Conservation (phyloP, 2,888 invertebrate genomes). For the Rhaphigaster nebulosa region DNA sequence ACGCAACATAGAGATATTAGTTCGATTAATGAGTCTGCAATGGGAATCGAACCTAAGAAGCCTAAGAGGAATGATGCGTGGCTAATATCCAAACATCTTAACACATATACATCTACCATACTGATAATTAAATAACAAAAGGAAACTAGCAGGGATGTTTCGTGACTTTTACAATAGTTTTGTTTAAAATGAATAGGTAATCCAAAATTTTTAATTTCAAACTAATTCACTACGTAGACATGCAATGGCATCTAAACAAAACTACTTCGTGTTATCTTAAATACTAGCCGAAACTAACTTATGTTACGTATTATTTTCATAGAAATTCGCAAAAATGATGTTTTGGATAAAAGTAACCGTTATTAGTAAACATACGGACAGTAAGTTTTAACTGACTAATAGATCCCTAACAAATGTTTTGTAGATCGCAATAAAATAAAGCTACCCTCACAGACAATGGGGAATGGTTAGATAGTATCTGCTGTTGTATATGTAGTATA, state of each 20-base stretch:
- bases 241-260: neutral
- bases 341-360: neutral
- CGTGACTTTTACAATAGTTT: neutral
- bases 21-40: too few species aligned
- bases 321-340: neutral
- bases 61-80: neutral
- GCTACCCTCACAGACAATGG: slow-evolving; percentile 18
- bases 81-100: neutral
- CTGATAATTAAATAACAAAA: neutral
- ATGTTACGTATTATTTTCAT: neutral
- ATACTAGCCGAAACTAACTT: too few species aligned
- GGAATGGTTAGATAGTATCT: slow-evolving; percentile 29
- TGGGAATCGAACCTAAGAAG: neutral
- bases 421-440: neutral
- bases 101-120: neutral
- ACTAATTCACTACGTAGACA: neutral
- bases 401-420: neutral
- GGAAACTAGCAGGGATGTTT: neutral
- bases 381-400: neutral
- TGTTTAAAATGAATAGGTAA: neutral
- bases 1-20: too few species aligned
- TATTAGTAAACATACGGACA: neutral
- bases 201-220: too few species aligned
- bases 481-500: slow-evolving; percentile 47
- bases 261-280: neutral